Conservation (phyloP, 2,113 vertebrate species). For the Mormoops blainvillei region DNA sequence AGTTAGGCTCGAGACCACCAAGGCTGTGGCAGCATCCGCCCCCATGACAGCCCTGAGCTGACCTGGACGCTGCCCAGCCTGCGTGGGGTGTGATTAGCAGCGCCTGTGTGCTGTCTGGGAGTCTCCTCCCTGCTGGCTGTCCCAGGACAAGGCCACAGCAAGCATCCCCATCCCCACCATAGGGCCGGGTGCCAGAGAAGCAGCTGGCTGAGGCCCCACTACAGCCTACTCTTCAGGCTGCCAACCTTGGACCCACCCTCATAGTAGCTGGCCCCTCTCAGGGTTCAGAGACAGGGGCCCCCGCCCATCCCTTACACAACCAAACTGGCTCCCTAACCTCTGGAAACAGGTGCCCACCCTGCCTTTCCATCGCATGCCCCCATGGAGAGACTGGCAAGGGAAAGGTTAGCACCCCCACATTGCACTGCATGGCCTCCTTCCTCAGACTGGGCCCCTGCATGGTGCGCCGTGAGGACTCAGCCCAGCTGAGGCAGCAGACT, state of each 20-base stretch:
- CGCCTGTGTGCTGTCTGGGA: no score
- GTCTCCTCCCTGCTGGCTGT: background rate
- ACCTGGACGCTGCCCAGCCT: background rate
- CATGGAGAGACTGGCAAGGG: background rate
- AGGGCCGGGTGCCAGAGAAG: background rate
- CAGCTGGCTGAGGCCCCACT: background rate
- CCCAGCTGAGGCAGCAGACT: no score
- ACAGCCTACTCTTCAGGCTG: background rate
- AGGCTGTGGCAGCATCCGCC: background rate
- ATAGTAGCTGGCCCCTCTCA: background rate
- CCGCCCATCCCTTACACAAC: accelerated
- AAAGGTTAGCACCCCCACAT: background rate
- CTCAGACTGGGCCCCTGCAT: background rate
- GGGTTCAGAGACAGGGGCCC: background rate
- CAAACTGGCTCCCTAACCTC: background rate
- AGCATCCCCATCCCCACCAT: background rate
- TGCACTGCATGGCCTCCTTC: background rate
- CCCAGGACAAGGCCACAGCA: background rate
- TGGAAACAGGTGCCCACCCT: background rate
- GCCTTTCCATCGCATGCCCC: background rate
- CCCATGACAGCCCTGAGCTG: accelerated
- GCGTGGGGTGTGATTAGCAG: background rate
- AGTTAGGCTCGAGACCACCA: background rate
- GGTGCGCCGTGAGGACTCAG: background rate
- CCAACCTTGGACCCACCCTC: background rate